Conservation (phyloP, 30 jellyfish, hydroid and myxozoan species). For the Hydra vulgaris region DNA sequence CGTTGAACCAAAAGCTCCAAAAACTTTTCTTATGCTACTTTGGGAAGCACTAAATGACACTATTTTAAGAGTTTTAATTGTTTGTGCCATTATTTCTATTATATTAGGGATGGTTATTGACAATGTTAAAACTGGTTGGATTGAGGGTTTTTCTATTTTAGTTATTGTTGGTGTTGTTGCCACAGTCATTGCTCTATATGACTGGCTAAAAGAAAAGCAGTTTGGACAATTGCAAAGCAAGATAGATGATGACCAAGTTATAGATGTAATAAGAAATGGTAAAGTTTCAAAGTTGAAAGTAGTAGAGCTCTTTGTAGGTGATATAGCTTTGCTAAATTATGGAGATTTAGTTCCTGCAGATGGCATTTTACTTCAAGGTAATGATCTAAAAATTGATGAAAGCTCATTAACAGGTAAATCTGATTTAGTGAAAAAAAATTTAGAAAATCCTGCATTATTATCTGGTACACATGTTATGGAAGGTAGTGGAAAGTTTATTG, state of each 20-base stretch:
- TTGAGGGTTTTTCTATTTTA: constrained; percentile 91
- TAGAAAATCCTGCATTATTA: constrained; percentile 58
- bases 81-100: constrained; percentile 77
- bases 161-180: constrained; percentile 84
- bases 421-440: constrained; percentile 82
- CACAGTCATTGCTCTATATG: constrained; percentile 94
- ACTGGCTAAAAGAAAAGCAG: constrained; percentile 87
- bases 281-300: constrained; percentile 41
- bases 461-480: constrained; percentile 96
- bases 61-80: constrained; percentile 73
- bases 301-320: constrained; percentile 88
- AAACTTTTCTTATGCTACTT: constrained; percentile 52
- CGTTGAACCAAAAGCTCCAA: constrained; percentile 89
- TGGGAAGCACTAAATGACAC: constrained; percentile 97
- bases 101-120: constrained; percentile 78
- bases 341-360: constrained; percentile 99
- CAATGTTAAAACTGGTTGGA: constrained; percentile 87
- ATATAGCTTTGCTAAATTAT: constrained; percentile 65
- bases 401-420: constrained; percentile 98
- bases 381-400: constrained; percentile 86
- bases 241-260: constrained; percentile 73
- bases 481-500: constrained; percentile 89
- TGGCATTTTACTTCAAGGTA: constrained; percentile 71
- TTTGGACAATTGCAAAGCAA: constrained; percentile 73
- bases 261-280: constrained; percentile 74